A percentile compares a stretch with the other conserved stretches of the same genome.
Conservation (phyloP, 1,140 invertebrate genomes). For the Drosophila sechellia region DNA sequence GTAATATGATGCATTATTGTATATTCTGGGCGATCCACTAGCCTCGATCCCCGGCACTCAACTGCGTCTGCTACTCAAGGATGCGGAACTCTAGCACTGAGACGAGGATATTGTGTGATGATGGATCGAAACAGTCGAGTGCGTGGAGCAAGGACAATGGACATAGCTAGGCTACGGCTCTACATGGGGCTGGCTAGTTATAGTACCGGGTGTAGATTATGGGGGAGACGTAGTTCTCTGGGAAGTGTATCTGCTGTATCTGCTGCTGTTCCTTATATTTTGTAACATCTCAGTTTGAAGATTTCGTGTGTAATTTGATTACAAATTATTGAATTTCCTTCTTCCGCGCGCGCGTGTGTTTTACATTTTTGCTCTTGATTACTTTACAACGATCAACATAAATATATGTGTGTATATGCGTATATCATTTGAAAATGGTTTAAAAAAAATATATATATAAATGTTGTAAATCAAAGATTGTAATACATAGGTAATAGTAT, state of each 20-base stretch:
- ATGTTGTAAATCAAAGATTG: conserved; percentile 54
- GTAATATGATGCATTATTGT: conserved; percentile 50
- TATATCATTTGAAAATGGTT: conserved; percentile 60
- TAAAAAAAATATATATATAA: conserved; percentile 59
- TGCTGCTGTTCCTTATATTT: conserved; percentile 35
- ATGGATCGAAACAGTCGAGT: conserved; percentile 9
- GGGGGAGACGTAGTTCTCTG: conserved; percentile 12
- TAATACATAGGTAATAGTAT: conserved; percentile 80
- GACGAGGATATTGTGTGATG: conserved; percentile 21
- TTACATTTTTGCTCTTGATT: conserved; percentile 51
- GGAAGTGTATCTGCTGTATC: background rate
- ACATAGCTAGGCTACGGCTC: conserved; percentile 19
- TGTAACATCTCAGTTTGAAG: conserved; percentile 59
- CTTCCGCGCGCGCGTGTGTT: conserved; percentile 15
- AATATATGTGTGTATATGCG: conserved; percentile 69
- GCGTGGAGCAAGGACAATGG: background rate
- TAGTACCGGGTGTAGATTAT: conserved; percentile 14
- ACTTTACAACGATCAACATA: conserved; percentile 79
- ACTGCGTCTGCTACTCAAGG: background rate
- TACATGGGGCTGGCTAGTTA: conserved; percentile 20
- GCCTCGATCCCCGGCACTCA: conserved; percentile 3
- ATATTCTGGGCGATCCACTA: conserved; percentile 7
- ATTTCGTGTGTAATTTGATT: conserved; percentile 75
- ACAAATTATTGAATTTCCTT: conserved; percentile 63
- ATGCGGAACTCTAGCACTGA: conserved; percentile 5